A percentile compares a stretch with the other conserved stretches of the same genome.
These are phyloP conservation scores for Tretioscincus oriximinensis DNA, from an alignment of 2,113 vertebrate genomes.

Conservation along the genomic window DNA sequence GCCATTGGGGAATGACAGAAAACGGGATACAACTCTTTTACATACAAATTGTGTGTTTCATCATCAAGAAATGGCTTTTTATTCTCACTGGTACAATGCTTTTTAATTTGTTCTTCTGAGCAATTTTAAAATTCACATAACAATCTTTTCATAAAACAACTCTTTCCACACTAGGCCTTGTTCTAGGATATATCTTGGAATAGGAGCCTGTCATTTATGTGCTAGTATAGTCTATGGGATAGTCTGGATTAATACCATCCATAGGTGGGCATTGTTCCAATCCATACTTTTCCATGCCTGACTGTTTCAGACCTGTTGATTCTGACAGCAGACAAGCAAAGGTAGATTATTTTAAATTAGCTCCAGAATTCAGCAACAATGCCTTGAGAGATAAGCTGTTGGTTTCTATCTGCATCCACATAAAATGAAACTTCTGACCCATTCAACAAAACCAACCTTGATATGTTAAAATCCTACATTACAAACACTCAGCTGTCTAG, in stretches of 20 bases:
- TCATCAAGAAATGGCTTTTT: background rate
- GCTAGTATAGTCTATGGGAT: background rate
- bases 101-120: background rate
- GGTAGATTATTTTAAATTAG: background rate
- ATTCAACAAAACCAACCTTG: background rate
- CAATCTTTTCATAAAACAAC: background rate
- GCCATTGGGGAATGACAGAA: background rate
- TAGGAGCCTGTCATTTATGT: too few relatives aligned
- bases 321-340: too few relatives aligned
- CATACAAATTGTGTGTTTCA: background rate
- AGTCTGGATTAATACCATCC: background rate
- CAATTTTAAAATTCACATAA: slow-evolving; percentile 3
- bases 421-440: background rate
- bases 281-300: too few relatives aligned
- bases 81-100: background rate
- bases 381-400: background rate
- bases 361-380: background rate
- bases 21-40: background rate
- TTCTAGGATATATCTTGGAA: background rate
- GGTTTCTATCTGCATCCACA: background rate
- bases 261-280: too few relatives aligned
- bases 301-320: too few relatives aligned
- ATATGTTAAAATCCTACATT: background rate
- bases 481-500: background rate
- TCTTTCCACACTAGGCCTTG: background rate